Base-by-base conservation (phyloP, 2,113 vertebrate genomes). In the Micronycteris hirsuta region DNA sequence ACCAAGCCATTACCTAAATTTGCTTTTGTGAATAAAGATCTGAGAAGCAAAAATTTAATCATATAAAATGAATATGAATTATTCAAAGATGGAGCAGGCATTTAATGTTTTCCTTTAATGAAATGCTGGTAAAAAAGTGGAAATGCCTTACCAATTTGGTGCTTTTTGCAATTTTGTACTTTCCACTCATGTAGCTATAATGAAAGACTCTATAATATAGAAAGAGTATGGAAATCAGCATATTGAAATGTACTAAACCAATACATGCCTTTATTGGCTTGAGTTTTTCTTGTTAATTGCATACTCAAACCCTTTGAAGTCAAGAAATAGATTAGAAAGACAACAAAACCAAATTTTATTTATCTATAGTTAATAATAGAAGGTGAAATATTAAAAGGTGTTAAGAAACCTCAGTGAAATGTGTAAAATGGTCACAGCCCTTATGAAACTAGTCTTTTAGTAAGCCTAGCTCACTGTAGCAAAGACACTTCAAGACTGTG, bases 1-100 rank as follows among this genome's bases (percentile, higher is more conserved):
- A 93, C 86, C 86, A 97, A 94, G 93, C 83, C 52, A 89, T 97
- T 97, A 97, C 77, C 96, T 94, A 97, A 97, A 97, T 97, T 94
- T 97, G 86, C 94, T 95, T 97, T 97, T 93, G 65, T 97, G 94
- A 97, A 97, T 96, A 93, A 97, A 96, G 93, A 97, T 95, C 95
- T 93, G 85, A 96, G 80, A 89, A 89, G 82, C 91, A 95, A 91
- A 97, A 92, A 47, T 95, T 96, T 97, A 97, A 97, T 97, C 83
- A 96, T 96, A 90, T 38, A 86, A 97, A 96, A 93, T 0, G 70
- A 97, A 96, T 91, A 94, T 96, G 93, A 97, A 97, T 95, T 97
- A 96, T 97, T 97, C 71, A 95, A 83, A 95, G 94, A 85, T 77
- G 47, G 58, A 96, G 24, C 52, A 76, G 36, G 33, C 86, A 93